Evolutionary conservation across 2,888 invertebrate species (phyloP), one percentile per base, ranked within the genome.

Genomic region (Xestia xanthographa): DNA sequence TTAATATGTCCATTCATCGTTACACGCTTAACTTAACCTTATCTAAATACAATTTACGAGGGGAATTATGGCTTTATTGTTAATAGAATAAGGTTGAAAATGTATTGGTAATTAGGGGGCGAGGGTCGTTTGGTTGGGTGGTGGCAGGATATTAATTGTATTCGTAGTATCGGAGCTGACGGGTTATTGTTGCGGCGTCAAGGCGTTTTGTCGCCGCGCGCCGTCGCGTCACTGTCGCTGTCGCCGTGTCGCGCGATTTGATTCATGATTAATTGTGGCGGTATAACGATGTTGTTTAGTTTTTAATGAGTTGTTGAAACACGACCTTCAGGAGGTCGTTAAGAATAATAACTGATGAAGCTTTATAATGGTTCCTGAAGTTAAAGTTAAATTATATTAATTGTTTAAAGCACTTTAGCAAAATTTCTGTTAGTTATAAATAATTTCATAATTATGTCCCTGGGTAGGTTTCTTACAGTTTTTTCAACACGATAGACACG

Each of bases 161-260:
- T 86, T 90, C 82, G 82, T 85, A 90, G 88, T 88, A 84, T 84
- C 87, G 89, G 86, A 87, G 86, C 89, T 90, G 88, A 85, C 85
- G 89, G 88, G 89, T 88, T 90, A 91, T 91, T 91, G 91, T 92
- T 86, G 86, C 82, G 84, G 85, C 84, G 87, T 87, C 87, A 85
- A 84, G 87, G 85, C 89, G 88, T 90, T 92, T 92, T 92, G 91
- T 91, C 84, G 85, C 80, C 84, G 73, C 70, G 66, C 85, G 87
- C 79, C 73, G 79, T 50, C 87, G 86, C 80, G 77, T 78, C 74
- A 80, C 50, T 77, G 80, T 86, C 87, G 86, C 82, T 80, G 87
- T 85, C 85, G 83, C 78, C 75, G 81, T 83, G 80, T 80, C 77
- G 73, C 76, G 82, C 67, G 74, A 65, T 62, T 66, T 86, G 85